phyloP scores from a whole-genome alignment of 2,888 invertebrate species.

The Hemistola chrysoprasaria region DNA sequence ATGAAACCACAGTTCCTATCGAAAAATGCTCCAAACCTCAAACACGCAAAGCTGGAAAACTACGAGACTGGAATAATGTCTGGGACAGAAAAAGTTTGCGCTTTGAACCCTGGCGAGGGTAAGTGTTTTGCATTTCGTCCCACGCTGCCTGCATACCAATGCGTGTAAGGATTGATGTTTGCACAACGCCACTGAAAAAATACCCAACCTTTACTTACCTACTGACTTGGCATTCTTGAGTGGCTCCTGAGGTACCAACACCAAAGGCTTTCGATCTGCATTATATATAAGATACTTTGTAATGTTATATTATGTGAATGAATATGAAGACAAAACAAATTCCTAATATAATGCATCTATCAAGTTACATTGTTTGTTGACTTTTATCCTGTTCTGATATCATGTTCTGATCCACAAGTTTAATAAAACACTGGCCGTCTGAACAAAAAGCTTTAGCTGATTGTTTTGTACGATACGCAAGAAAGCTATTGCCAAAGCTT shows the following conservation, averaged over 20 bases:
- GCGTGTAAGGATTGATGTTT: slow-evolving; percentile 75
- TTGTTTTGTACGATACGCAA: slow-evolving; percentile 32
- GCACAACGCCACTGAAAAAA: slow-evolving; percentile 52
- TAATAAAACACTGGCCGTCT: slow-evolving; percentile 12
- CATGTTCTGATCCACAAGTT: too few relatives aligned
- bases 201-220: slow-evolving; percentile 42
- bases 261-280: too few relatives aligned
- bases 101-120: slow-evolving; percentile 76
- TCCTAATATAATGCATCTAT: neutral
- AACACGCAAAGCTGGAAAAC: slow-evolving; percentile 75
- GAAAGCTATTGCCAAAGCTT: slow-evolving; percentile 54
- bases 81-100: slow-evolving; percentile 78
- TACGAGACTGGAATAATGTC: slow-evolving; percentile 79
- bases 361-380: neutral
- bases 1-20: slow-evolving; percentile 67
- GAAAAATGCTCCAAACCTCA: slow-evolving; percentile 75
- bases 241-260: slow-evolving; percentile 21
- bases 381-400: neutral
- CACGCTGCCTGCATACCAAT: slow-evolving; percentile 75
- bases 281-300: too few relatives aligned
- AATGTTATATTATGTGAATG: too few relatives aligned
- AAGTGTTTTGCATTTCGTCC: slow-evolving; percentile 78
- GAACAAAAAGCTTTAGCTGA: slow-evolving; percentile 17
- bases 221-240: slow-evolving; percentile 28
- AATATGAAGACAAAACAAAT: too few relatives aligned